Evolutionary conservation across 2,797 vertebrate species (phyloP), one percentile per base, ranked within the genome.

Genomic region (Eulemur rubriventer): DNA sequence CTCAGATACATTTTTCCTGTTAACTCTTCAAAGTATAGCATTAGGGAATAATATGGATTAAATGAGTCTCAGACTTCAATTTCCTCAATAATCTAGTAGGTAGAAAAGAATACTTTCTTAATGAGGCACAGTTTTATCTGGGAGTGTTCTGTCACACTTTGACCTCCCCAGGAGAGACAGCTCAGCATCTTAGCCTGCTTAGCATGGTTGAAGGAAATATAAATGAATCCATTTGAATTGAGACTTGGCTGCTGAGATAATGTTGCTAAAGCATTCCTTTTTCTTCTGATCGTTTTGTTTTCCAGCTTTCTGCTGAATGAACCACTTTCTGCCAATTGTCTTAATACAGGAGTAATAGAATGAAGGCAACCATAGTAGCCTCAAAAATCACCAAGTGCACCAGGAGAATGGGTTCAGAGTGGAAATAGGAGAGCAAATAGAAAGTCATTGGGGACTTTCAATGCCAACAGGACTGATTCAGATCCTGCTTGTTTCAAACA

Each of bases 231-330:
- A 50, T 43, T 63, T 57, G 80, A 87, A 50, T 7, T 69, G 61
- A 50, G 46, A 43, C 43, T 73, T 5, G 3, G 48, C 30, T 41
- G 38, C 38, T 52, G 69, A 61, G 76, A 67, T 55, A 24, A 52
- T 84, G 10, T 17, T 69, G 35, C 38, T 11, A 30, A 81, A 65
- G 17, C 81, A 78, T 57, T 70, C n/a, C 33, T 78, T 72, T 80
- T 93, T 6, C 48, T 87, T 84, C 89, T 41, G 78, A 87, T 87
- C 73, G 11, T 73, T 79, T 79, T 90, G 78, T 91, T 75, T 89
- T 73, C 89, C n/a, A 59, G 57, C 35, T 89, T 28, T 82, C n/a
- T 43, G 50, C 17, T 84, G 76, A 90, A 84, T 72, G 59, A 81
- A 79, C 16, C 48, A 35, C 24, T 75, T 93, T 52, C 67, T 87